A percentile compares a stretch with the other conserved stretches of the same genome.
phyloP scores from a whole-genome alignment of 2,888 invertebrate species.

The Sacculina carcini region DNA sequence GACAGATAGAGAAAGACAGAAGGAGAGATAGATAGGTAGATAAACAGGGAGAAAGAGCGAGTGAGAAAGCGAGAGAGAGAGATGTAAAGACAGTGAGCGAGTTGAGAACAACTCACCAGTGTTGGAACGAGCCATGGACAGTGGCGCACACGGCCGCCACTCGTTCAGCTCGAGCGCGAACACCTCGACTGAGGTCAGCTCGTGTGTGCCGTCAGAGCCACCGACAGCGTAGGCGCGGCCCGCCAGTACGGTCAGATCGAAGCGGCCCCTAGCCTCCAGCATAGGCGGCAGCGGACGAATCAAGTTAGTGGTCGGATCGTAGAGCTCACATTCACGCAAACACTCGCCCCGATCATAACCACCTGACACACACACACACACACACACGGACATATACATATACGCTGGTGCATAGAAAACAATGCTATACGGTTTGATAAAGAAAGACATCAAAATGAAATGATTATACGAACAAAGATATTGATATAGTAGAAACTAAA shows the following conservation, averaged over 20 bases:
- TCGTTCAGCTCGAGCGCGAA: slow-evolving; percentile 24
- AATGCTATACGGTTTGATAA: too few relatives aligned
- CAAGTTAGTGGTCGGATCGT: slow-evolving; percentile 36
- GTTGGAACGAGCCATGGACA: slow-evolving; percentile 37
- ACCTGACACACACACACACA: too few relatives aligned
- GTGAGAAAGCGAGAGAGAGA: neutral
- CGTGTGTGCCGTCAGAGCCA: slow-evolving; percentile 55
- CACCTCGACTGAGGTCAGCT: slow-evolving; percentile 43
- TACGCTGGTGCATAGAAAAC: too few relatives aligned
- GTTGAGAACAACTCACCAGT: slow-evolving; percentile 23
- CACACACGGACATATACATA: too few relatives aligned
- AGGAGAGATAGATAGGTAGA: too few relatives aligned
- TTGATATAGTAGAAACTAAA: too few relatives aligned
- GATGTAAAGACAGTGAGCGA: neutral
- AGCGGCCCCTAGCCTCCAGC: slow-evolving; percentile 46
- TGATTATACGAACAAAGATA: too few relatives aligned
- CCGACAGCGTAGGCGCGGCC: slow-evolving; percentile 48
- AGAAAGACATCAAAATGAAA: too few relatives aligned
- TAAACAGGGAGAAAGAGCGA: neutral
- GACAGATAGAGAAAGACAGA: too few relatives aligned
- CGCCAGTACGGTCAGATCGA: slow-evolving; percentile 41
- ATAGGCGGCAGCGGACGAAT: slow-evolving; percentile 43
- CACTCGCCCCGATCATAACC: slow-evolving; percentile 65
- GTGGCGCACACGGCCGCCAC: slow-evolving; percentile 27
- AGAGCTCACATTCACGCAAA: slow-evolving; percentile 43